These are phyloP conservation scores for Eurois occulta DNA, from an alignment of 2,888 invertebrate genomes.

Conservation along the genomic window DNA sequence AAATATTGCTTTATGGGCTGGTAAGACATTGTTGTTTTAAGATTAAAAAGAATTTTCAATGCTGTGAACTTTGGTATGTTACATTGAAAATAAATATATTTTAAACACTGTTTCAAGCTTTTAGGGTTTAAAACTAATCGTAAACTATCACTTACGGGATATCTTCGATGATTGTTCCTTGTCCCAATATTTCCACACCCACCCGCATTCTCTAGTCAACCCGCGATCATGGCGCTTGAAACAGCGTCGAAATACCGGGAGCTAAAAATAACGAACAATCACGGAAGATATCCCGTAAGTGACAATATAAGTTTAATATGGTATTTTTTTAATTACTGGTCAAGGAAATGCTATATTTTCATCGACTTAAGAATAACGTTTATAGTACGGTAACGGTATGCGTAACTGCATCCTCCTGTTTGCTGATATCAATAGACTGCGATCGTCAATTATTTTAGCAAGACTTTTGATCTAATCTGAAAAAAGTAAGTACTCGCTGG, in stretches of 20 bases:
- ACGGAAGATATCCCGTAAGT: too few relatives aligned
- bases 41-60: slow-evolving; percentile 51
- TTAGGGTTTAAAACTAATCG: too few relatives aligned
- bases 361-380: neutral
- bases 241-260: too few relatives aligned
- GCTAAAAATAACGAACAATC: too few relatives aligned
- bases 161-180: too few relatives aligned
- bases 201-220: too few relatives aligned
- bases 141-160: too few relatives aligned
- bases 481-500: neutral
- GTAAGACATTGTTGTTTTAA: slow-evolving; percentile 54
- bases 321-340: slow-evolving; percentile 11
- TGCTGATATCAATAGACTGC: neutral
- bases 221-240: too few relatives aligned
- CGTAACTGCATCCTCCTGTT: neutral
- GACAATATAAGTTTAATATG: too few relatives aligned
- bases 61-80: slow-evolving; percentile 1
- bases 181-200: too few relatives aligned
- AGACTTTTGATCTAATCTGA: neutral
- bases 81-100: slow-evolving; percentile 3
- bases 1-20: slow-evolving; percentile 60
- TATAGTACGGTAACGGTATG: neutral
- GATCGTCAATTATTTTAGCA: neutral
- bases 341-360: neutral
- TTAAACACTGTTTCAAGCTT: too few relatives aligned